Conservation (phyloP, 2,888 invertebrate species). For the Brassicogethes aeneus region DNA sequence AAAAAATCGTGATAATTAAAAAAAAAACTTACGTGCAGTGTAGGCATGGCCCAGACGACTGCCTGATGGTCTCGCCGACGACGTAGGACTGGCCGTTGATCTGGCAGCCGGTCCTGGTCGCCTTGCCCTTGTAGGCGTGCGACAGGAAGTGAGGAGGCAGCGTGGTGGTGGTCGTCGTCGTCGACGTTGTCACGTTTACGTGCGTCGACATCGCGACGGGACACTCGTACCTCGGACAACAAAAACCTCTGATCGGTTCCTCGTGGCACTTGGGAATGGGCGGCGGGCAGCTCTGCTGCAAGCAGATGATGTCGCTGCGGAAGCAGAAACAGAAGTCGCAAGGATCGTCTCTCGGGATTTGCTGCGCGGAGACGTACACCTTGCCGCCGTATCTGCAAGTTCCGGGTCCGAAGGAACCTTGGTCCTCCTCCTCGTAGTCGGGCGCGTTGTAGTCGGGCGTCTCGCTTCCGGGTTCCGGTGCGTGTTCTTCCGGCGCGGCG, state of each 20-base stretch:
- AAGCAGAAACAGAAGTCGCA: conserved; percentile 97
- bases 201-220: conserved; percentile 80
- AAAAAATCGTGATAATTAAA: conserved; percentile 1
- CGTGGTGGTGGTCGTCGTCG: conserved; percentile 78
- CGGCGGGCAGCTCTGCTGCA: conserved; percentile 92
- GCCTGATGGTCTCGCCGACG: conserved; percentile 76
- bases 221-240: conserved; percentile 90
- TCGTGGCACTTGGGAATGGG: conserved; percentile 87
- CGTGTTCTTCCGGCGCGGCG: conserved; percentile 10
- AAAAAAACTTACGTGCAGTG: conserved; percentile 78
- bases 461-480: conserved; percentile 29
- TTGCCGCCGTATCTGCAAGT: conserved; percentile 89
- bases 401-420: conserved; percentile 72
- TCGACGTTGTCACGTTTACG: conserved; percentile 76
- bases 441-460: conserved; percentile 33
- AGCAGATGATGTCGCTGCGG: conserved; percentile 88
- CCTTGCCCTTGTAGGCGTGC: conserved; percentile 68
- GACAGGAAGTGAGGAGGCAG: conserved; percentile 76
- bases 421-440: conserved; percentile 69
- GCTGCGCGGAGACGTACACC: conserved; percentile 88
- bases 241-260: conserved; percentile 88
- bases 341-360: conserved; percentile 88
- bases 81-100: conserved; percentile 77
- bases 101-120: conserved; percentile 72
- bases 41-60: conserved; percentile 87